Conservation (phyloP, 1,140 invertebrate genomes). For the Patella vulgata region DNA sequence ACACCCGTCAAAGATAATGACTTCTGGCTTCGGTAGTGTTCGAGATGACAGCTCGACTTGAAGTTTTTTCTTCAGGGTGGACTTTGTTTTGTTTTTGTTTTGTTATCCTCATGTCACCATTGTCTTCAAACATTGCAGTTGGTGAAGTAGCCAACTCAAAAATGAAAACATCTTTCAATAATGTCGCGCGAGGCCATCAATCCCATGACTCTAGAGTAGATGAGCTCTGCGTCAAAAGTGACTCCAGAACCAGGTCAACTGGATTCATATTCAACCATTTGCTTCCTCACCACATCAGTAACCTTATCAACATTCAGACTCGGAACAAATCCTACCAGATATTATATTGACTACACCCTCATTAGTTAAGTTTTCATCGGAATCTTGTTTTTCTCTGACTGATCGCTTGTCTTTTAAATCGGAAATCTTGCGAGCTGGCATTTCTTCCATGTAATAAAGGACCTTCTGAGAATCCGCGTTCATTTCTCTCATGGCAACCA, state of each 20-base stretch:
- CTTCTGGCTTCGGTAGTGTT: background rate
- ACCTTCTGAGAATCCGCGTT: background rate
- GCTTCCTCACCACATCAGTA: background rate
- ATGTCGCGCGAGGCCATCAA: constrained; percentile 5
- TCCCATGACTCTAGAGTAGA: constrained; percentile 12
- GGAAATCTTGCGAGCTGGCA: constrained; percentile 6
- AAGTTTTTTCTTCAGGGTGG: constrained; percentile 16
- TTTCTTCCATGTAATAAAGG: constrained; percentile 23
- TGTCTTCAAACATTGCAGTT: constrained; percentile 24
- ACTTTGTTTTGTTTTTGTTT: too few relatives aligned
- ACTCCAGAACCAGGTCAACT: background rate
- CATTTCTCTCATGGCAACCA: constrained; percentile 7
- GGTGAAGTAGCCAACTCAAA: constrained; percentile 10
- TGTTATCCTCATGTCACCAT: constrained; percentile 10
- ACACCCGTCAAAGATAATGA: constrained; percentile 27
- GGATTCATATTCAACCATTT: constrained; percentile 14
- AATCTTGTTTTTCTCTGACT: constrained; percentile 14
- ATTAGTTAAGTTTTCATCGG: constrained; percentile 14
- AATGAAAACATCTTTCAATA: constrained; percentile 7
- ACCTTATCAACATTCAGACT: constrained; percentile 21
- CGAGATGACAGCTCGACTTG: background rate
- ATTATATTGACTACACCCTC: constrained; percentile 19
- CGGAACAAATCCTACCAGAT: constrained; percentile 10
- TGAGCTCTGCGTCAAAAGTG: constrained; percentile 1
- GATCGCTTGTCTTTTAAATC: constrained; percentile 8